Conservation (phyloP, 92 coral and sea anemone genomes). For the Blastomussa wellsi region DNA sequence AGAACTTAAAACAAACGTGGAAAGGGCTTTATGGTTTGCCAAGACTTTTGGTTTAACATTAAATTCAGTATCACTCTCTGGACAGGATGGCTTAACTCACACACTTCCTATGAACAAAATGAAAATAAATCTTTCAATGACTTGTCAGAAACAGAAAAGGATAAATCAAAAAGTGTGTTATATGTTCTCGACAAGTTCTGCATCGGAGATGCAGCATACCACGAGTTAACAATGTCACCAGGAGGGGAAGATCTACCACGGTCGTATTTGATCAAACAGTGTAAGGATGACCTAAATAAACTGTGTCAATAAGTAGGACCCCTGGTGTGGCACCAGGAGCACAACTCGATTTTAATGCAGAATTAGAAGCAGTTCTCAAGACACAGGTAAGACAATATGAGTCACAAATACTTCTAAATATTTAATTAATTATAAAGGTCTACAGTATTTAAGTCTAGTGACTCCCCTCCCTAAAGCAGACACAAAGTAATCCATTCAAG, state of each 20-base stretch:
- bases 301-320: slow-evolving; percentile 38
- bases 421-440: no score
- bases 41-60: slow-evolving; percentile 42
- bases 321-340: slow-evolving; percentile 53
- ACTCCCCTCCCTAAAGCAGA: no score
- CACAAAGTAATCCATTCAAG: no score
- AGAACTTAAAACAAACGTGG: slow-evolving; percentile 40
- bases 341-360: slow-evolving; percentile 27
- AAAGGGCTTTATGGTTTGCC: slow-evolving; percentile 49
- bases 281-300: slow-evolving; percentile 36
- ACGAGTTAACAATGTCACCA: slow-evolving; percentile 30
- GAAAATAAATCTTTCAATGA: slow-evolving; percentile 31
- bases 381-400: slow-evolving; percentile 5
- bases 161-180: slow-evolving; percentile 26
- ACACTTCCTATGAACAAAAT: neutral
- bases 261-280: slow-evolving; percentile 41
- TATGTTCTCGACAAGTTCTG: slow-evolving; percentile 40
- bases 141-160: slow-evolving; percentile 38
- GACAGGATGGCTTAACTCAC: slow-evolving; percentile 32
- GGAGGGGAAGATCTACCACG: slow-evolving; percentile 32
- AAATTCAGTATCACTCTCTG: slow-evolving; percentile 28
- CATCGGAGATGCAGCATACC: slow-evolving; percentile 48
- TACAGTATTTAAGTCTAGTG: no score
- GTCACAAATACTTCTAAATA: no score
- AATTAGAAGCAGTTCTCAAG: slow-evolving; percentile 32